Conservation (phyloP, 1,140 invertebrate species). For the Aphelenchoides avenae region DNA sequence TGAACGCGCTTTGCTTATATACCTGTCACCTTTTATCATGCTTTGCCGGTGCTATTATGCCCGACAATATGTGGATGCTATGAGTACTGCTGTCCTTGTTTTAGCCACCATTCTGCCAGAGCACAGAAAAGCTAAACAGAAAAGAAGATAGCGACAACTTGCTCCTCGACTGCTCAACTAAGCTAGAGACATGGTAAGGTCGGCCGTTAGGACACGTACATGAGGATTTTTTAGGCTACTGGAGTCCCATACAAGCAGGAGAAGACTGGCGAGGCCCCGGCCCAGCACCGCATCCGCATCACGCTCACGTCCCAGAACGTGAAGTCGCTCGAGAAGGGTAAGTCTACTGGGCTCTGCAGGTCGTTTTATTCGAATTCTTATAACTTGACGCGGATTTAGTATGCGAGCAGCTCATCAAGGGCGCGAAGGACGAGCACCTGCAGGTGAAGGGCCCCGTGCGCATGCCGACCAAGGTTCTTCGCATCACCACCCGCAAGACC, state of each 20-base stretch:
- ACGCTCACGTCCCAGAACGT: constrained; percentile 94
- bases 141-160: constrained; percentile 42
- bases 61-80: no score
- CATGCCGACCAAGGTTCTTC: constrained; percentile 85
- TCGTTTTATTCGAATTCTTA: constrained; percentile 88
- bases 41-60: no score
- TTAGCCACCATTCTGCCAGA: constrained; percentile 21
- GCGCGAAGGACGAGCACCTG: constrained; percentile 90
- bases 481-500: constrained; percentile 97
- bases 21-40: no score
- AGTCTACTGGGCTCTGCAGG: constrained; percentile 71
- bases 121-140: constrained; percentile 50
- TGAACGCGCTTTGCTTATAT: no score
- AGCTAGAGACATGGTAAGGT: constrained; percentile 39
- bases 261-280: constrained; percentile 27
- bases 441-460: constrained; percentile 91
- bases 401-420: constrained; percentile 84
- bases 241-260: constrained; percentile 40
- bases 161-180: no score
- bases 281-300: constrained; percentile 72
- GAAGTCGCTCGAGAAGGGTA: constrained; percentile 88
- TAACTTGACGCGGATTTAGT: no score
- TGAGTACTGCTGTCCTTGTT: not conserved
- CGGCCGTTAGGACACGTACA: not conserved
- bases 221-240: constrained; percentile 30